Percentiles rank a stretch among this genome's conserved stretches.
Evolutionary conservation across 2,888 invertebrate species (phyloP).

Genomic region (Polydrusus tereticollis): DNA sequence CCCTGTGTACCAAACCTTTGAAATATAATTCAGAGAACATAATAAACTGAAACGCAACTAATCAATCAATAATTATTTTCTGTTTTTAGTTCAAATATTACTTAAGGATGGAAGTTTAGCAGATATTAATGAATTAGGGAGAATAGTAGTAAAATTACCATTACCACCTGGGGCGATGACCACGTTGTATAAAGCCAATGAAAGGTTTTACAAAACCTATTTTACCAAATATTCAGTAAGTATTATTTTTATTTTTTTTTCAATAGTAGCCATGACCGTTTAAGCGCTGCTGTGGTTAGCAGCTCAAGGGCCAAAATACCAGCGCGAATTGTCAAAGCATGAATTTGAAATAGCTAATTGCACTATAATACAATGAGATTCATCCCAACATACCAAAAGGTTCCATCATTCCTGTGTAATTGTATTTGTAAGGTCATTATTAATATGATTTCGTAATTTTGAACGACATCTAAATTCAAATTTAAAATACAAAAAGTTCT

Average conservation of each 20-base stretch:
- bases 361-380: no score
- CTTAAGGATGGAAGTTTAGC: constrained; percentile 79
- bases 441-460: no score
- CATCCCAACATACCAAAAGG: no score
- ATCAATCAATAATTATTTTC: background rate
- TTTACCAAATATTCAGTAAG: constrained; percentile 87
- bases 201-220: constrained; percentile 84
- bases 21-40: constrained; percentile 1
- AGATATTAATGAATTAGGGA: constrained; percentile 80
- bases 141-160: constrained; percentile 87
- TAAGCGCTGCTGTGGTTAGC: no score
- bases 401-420: no score
- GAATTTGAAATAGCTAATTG: no score
- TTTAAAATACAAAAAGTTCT: no score
- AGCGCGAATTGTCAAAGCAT: no score
- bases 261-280: no score
- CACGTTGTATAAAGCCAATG: constrained; percentile 85
- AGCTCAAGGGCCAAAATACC: no score
- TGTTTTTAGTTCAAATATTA: constrained; percentile 74
- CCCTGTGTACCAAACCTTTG: background rate
- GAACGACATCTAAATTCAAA: no score
- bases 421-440: no score
- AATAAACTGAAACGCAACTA: background rate
- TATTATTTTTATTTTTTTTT: constrained; percentile 40
- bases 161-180: constrained; percentile 91